phyloP scores from a whole-genome alignment of 2,797 vertebrate genomes.

The Phataginus tricuspis region DNA sequence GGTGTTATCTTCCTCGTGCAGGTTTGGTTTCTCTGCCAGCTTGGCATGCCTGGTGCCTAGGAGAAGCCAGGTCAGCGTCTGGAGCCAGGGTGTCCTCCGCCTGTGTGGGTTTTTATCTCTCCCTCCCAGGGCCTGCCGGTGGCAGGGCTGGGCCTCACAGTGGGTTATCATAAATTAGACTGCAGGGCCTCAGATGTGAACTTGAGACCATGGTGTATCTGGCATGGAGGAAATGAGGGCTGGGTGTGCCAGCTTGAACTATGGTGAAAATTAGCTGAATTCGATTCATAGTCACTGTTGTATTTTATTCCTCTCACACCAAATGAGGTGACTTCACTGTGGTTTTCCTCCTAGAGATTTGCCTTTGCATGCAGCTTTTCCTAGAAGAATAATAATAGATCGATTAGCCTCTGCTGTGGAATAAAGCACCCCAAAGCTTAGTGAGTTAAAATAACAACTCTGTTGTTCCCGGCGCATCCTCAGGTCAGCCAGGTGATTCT shows the following conservation, averaged over 20 bases:
- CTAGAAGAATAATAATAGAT: neutral
- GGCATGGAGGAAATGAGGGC: conserved; percentile 58
- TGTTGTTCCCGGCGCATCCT: neutral
- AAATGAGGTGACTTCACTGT: conserved; percentile 37
- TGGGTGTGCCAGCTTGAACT: conserved; percentile 1
- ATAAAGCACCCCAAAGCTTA: neutral
- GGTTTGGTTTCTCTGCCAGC: conserved; percentile 43
- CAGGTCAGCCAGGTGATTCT: neutral
- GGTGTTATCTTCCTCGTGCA: conserved; percentile 44
- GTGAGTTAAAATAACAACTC: neutral
- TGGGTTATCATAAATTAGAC: conserved; percentile 47
- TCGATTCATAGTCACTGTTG: neutral
- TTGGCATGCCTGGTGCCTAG: neutral
- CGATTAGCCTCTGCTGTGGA: neutral
- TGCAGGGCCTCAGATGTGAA: neutral
- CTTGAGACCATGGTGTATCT: conserved; percentile 13
- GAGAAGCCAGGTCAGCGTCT: neutral
- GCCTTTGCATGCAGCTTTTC: conserved; percentile 63
- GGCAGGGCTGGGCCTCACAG: neutral
- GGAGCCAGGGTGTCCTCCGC: neutral
- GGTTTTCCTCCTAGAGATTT: conserved; percentile 70
- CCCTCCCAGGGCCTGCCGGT: conserved; percentile 24
- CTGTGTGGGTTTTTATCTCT: conserved; percentile 43
- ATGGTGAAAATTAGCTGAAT: neutral
- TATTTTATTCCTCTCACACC: neutral